A percentile compares a stretch with the other conserved stretches of the same genome.
Conservation (phyloP, 2,888 invertebrate genomes). For the Lycocerus yunnanus region DNA sequence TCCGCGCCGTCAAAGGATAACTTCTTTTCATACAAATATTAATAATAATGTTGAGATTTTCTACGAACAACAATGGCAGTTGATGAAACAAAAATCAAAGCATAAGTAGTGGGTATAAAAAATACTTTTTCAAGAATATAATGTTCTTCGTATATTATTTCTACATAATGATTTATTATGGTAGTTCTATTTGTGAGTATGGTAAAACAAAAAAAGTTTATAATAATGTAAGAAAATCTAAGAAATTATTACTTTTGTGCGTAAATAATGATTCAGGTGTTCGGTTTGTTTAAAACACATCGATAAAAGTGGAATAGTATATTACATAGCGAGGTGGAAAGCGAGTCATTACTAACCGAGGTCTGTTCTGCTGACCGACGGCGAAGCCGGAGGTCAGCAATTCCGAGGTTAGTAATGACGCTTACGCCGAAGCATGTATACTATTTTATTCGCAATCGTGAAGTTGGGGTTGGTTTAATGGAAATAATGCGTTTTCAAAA, state of each 20-base stretch:
- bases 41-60: constrained; percentile 33
- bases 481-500: no score
- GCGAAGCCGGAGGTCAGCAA: no score
- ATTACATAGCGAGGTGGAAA: no score
- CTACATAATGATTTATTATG: constrained; percentile 31
- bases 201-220: background rate
- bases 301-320: background rate
- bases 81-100: constrained; percentile 32
- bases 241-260: background rate
- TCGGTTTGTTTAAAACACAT: background rate
- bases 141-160: constrained; percentile 31
- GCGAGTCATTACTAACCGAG: no score
- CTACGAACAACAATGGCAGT: constrained; percentile 31
- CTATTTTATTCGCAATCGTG: no score
- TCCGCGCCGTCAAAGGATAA: constrained; percentile 28
- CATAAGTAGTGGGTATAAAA: constrained; percentile 18
- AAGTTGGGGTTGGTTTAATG: no score
- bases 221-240: background rate
- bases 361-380: no score
- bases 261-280: background rate
- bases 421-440: no score
- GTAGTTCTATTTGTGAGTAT: constrained; percentile 1
- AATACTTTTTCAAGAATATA: constrained; percentile 26
- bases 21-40: constrained; percentile 21
- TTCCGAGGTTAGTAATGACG: no score